Conservation (phyloP, 2,113 vertebrate genomes). For the Mola mola region DNA sequence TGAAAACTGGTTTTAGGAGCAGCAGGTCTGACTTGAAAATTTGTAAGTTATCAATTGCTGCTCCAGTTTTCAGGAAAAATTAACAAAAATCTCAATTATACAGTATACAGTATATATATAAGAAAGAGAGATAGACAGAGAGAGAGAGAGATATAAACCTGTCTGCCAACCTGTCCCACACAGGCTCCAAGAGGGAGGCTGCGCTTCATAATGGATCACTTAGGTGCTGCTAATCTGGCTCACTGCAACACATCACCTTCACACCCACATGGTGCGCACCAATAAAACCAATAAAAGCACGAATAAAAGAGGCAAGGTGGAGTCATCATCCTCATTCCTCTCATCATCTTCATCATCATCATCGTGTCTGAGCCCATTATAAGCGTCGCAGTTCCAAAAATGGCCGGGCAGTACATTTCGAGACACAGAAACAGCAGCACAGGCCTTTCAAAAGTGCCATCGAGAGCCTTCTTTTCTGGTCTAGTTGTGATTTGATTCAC, state of each 20-base stretch:
- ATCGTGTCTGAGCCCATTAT: conserved; percentile 6
- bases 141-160: too few relatives aligned
- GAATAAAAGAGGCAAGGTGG: conserved; percentile 38
- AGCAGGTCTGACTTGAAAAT: not conserved
- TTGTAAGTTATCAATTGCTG: not conserved
- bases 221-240: conserved; percentile 59
- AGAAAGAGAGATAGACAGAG: too few relatives aligned
- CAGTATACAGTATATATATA: too few relatives aligned
- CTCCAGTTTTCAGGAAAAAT: not conserved
- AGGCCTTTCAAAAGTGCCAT: too few relatives aligned
- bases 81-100: too few relatives aligned
- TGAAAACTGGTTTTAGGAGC: not conserved
- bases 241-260: conserved; percentile 39
- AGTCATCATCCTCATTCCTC: conserved; percentile 28
- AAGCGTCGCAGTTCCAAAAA: not conserved
- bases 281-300: too few relatives aligned
- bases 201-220: conserved; percentile 48
- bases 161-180: conserved; percentile 22
- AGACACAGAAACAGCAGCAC: not conserved
- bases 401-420: not conserved
- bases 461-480: too few relatives aligned
- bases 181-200: conserved; percentile 18
- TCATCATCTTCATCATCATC: conserved; percentile 22
- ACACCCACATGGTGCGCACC: conserved; percentile 51
- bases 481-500: not conserved